phyloP scores from a whole-genome alignment of 92 coral and sea anemone species.

The Epizoanthus illoricatus region DNA sequence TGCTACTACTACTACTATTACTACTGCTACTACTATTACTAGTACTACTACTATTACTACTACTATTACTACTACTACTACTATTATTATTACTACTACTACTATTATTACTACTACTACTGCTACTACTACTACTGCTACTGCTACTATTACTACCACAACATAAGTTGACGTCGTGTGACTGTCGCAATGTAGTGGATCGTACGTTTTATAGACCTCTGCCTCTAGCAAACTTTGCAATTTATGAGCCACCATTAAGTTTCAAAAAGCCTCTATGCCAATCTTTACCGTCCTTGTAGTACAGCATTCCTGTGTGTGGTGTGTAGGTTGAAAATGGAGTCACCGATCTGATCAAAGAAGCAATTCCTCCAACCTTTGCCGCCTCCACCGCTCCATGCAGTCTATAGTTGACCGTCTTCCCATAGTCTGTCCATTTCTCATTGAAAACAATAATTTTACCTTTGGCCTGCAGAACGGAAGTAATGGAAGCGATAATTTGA shows the following conservation, averaged over 20 bases:
- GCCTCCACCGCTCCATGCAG: constrained; percentile 47
- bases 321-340: constrained; percentile 46
- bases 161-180: too few relatives aligned
- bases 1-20: too few relatives aligned
- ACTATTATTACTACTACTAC: too few relatives aligned
- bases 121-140: too few relatives aligned
- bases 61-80: too few relatives aligned
- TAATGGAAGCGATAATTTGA: neutral
- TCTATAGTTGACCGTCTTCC: constrained; percentile 40
- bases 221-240: too few relatives aligned
- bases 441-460: constrained; percentile 51
- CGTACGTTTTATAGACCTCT: too few relatives aligned
- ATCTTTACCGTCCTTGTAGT: constrained; percentile 29
- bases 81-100: too few relatives aligned
- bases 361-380: constrained; percentile 54
- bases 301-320: constrained; percentile 50
- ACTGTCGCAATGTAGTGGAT: too few relatives aligned
- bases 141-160: neutral
- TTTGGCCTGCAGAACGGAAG: constrained; percentile 34
- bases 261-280: neutral
- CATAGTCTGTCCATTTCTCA: constrained; percentile 36
- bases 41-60: too few relatives aligned
- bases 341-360: constrained; percentile 50
- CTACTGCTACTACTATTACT: too few relatives aligned
- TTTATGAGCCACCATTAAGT: too few relatives aligned